Conservation (phyloP, 2,888 invertebrate species). For the Digitonthophagus gazella region DNA sequence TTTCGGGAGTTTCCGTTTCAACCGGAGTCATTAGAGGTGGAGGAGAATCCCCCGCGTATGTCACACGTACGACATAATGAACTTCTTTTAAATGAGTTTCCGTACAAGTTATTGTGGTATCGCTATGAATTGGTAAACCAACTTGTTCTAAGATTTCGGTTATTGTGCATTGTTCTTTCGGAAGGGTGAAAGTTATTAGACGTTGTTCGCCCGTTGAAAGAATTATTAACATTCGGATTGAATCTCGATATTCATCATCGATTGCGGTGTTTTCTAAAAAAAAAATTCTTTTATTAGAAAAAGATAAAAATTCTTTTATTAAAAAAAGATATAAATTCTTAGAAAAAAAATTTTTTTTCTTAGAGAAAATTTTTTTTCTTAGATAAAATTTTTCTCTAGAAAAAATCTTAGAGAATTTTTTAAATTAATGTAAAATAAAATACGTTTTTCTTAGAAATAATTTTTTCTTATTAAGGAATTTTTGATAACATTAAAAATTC, state of each 20-base stretch:
- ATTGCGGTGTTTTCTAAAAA: constrained; percentile 24
- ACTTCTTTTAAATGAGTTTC: constrained; percentile 72
- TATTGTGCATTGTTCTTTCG: constrained; percentile 78
- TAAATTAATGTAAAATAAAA: too few relatives aligned
- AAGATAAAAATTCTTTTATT: neutral
- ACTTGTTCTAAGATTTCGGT: constrained; percentile 80
- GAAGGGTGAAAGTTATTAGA: constrained; percentile 77
- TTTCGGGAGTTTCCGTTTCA: neutral
- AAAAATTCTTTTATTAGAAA: constrained; percentile 2
- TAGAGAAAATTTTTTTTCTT: too few relatives aligned
- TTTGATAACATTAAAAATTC: neutral
- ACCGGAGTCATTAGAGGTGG: neutral
- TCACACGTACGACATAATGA: constrained; percentile 74
- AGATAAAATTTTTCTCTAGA: too few relatives aligned
- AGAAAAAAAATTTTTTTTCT: constrained; percentile 4
- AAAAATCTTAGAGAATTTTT: neutral
- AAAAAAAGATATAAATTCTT: too few relatives aligned
- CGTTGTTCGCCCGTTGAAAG: constrained; percentile 76
- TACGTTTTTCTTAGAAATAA: too few relatives aligned
- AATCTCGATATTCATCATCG: constrained; percentile 59
- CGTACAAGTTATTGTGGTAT: constrained; percentile 72
- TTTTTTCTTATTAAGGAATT: too few relatives aligned
- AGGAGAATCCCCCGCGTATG: neutral
- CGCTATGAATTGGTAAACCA: constrained; percentile 66
- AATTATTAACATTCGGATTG: constrained; percentile 78